Evolutionary conservation across 1,140 invertebrate genomes (phyloP).

Genomic region (Brachionus calyciflorus): DNA sequence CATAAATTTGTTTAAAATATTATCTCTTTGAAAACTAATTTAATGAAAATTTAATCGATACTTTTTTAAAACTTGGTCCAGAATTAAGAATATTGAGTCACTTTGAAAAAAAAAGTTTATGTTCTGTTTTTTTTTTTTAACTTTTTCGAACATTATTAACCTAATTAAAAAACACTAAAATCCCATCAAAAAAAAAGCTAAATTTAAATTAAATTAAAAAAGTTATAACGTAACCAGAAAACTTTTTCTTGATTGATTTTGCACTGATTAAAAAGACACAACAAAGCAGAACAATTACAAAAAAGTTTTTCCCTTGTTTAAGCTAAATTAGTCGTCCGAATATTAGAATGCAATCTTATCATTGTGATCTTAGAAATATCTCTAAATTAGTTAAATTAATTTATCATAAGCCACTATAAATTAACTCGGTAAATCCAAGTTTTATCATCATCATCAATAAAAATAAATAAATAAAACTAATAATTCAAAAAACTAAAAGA

Average conservation of each 20-base stretch:
- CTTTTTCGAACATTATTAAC: not conserved
- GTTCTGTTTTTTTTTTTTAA: no score
- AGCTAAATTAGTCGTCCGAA: not conserved
- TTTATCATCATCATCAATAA: not conserved
- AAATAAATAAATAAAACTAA: not conserved
- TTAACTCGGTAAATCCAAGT: no score
- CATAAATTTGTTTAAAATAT: no score
- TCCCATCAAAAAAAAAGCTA: not conserved
- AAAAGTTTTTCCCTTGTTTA: no score
- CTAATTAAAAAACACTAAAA: not conserved
- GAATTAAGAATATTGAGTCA: no score
- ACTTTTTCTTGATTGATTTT: conserved; percentile 30
- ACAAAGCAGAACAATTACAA: conserved; percentile 31
- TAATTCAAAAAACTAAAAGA: not conserved
- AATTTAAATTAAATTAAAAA: conserved; percentile 36
- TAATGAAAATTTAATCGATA: no score
- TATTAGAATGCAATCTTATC: not conserved
- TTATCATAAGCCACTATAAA: not conserved
- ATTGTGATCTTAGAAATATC: not conserved
- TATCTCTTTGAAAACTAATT: no score
- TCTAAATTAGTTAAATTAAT: conserved; percentile 34
- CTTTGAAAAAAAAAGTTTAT: no score
- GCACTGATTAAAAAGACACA: conserved; percentile 20
- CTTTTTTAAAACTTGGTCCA: no score
- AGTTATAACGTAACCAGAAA: conserved; percentile 27